phyloP scores from a whole-genome alignment of 2,888 invertebrate genomes.

The Cecidostiba fungosa region DNA sequence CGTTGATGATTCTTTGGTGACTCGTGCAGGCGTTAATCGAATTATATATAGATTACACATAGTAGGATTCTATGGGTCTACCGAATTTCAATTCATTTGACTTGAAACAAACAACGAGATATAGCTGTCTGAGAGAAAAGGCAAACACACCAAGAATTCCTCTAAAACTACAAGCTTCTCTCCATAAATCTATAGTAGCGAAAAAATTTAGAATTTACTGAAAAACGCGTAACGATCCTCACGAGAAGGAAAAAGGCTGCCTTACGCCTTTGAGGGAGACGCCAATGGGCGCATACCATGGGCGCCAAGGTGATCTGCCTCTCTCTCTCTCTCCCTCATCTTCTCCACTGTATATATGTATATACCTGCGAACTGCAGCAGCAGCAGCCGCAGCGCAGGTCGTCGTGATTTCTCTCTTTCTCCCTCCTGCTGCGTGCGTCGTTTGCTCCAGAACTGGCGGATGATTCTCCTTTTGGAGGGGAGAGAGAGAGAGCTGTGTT shows the following conservation, averaged over 20 bases:
- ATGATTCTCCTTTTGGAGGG: slow-evolving; percentile 2
- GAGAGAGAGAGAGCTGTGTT: slow-evolving; percentile 53
- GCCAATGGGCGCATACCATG: slow-evolving; percentile 75
- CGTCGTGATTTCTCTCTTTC: slow-evolving; percentile 46
- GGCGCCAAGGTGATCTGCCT: slow-evolving; percentile 77
- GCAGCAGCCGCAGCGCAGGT: background rate
- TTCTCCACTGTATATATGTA: background rate
- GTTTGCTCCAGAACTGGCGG: slow-evolving; percentile 33
- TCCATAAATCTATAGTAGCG: no score
- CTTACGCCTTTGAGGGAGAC: slow-evolving; percentile 73
- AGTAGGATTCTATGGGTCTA: no score
- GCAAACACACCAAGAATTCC: no score
- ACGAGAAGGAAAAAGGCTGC: slow-evolving; percentile 43
- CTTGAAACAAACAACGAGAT: no score
- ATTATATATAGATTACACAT: no score
- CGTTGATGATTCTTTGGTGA: background rate
- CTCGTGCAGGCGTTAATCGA: no score
- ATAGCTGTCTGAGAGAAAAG: no score
- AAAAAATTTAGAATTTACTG: background rate
- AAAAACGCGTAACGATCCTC: background rate
- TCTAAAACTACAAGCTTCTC: no score
- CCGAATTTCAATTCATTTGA: no score
- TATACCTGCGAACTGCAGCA: background rate
- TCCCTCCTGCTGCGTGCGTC: slow-evolving; percentile 4
- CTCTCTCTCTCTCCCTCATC: slow-evolving; percentile 53